Percentiles rank a stretch among this genome's conserved stretches.
phyloP scores from a whole-genome alignment of 2,888 invertebrate species.

The Pachydiplax longipennis region DNA sequence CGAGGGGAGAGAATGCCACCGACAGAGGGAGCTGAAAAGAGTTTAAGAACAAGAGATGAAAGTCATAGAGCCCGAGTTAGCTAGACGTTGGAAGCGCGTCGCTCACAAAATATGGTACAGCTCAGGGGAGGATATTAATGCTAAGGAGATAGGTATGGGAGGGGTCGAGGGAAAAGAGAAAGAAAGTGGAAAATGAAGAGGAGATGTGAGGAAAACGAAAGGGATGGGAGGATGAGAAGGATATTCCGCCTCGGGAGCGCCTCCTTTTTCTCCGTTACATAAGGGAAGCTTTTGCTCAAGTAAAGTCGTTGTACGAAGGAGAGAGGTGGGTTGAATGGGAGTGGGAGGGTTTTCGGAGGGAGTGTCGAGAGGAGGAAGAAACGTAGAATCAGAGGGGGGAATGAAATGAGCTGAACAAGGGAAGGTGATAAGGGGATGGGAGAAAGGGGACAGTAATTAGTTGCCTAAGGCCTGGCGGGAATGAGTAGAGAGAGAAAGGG shows the following conservation, averaged over 20 bases:
- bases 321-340: background rate
- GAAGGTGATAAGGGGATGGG: constrained; percentile 60
- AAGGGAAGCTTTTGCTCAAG: constrained; percentile 27
- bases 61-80: constrained; percentile 11
- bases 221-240: background rate
- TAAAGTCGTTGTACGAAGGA: constrained; percentile 28
- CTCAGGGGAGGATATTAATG: constrained; percentile 20
- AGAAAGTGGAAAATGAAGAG: background rate
- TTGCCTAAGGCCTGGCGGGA: constrained; percentile 40
- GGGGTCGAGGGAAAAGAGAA: background rate
- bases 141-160: background rate
- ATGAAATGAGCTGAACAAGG: constrained; percentile 54
- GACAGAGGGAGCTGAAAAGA: background rate
- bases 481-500: constrained; percentile 51
- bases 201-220: background rate
- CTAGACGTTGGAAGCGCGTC: background rate
- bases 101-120: constrained; percentile 14
- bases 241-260: background rate
- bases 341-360: background rate
- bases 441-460: constrained; percentile 52
- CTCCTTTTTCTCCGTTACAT: constrained; percentile 10
- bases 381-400: constrained; percentile 52
- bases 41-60: constrained; percentile 14
- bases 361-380: constrained; percentile 49
- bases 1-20: background rate